Evolutionary conservation across 2,113 vertebrate species (phyloP).

Genomic region (Mus pahari): DNA sequence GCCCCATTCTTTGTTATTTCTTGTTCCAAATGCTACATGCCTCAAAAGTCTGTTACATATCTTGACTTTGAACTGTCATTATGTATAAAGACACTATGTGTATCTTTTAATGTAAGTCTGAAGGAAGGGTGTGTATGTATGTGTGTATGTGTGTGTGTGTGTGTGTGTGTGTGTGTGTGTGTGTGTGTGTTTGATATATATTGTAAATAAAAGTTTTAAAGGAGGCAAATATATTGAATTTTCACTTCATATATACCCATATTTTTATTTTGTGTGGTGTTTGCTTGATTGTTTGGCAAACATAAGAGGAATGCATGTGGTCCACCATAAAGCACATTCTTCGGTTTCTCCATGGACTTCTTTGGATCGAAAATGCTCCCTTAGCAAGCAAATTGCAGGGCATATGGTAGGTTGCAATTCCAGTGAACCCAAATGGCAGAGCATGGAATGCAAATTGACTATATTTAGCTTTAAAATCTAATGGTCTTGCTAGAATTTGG

Average conservation of each 20-base stretch:
- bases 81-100: neutral
- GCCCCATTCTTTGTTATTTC: neutral
- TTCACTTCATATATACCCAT: neutral
- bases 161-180: no score
- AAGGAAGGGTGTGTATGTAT: neutral
- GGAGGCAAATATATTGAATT: neutral
- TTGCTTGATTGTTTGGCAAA: neutral
- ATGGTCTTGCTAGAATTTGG: neutral
- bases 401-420: neutral
- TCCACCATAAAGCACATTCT: neutral
- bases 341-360: neutral
- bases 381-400: neutral
- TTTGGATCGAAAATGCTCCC: neutral
- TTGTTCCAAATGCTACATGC: neutral
- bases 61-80: neutral
- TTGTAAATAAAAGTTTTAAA: neutral
- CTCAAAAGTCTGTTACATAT: conserved; percentile 7
- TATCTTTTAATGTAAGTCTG: neutral
- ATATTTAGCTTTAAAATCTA: neutral
- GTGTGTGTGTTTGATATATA: neutral
- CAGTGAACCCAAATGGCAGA: neutral
- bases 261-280: neutral
- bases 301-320: neutral
- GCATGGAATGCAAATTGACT: neutral
- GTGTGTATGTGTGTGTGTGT: no score